Base-by-base conservation (phyloP, 2,797 vertebrate genomes). In the Botia almorhae region DNA sequence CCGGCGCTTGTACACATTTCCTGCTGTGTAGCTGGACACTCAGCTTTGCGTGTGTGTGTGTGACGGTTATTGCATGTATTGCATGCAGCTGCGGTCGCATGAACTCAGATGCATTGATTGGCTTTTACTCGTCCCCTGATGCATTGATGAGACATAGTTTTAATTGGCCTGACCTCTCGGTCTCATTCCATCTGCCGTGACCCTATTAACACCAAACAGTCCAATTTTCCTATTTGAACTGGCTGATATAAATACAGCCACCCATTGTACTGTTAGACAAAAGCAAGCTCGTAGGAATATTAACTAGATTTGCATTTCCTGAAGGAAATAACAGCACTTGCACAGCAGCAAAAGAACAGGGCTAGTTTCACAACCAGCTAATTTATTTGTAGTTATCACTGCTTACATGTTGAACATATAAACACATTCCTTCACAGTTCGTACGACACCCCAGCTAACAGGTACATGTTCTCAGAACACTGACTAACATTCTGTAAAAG, bases 21-120 rank as follows among this genome's bases (percentile, higher is more conserved):
- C 79, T 72, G 70, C 82, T 51, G 80, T 17, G 50, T 71, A 51
- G 50, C 58, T 76, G 80, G 80, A 83, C 76, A 78, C 67, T 81
- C 23, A 10, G 58, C 61, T 83, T 43, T 76, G 64, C 17, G 60
- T 39, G 10, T 70, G 26, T 77, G 14, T 21, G 64, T 61, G 84
- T 13, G 21, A 73, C 65, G 74, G 46, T 80, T 80, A 11, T 43
- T 23, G 4, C 56, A 8, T 83, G 21, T 64, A 56, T 43, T 33
- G 76, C 64, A 74, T 74, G 67, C 81, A 79, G 65, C 76, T 79
- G 76, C 74, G 81, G 74, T 70, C 76, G 46, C 79, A 50, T 33
- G 58, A 75, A 76, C 67, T 71, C 60, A 65, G 77, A 80, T 56
- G 60, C 82, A 80, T 50, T 74, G 65, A 83, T 70, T 75, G 76